Evolutionary conservation across 2,113 vertebrate genomes (phyloP).

Genomic region (Melanerpes aurifrons): DNA sequence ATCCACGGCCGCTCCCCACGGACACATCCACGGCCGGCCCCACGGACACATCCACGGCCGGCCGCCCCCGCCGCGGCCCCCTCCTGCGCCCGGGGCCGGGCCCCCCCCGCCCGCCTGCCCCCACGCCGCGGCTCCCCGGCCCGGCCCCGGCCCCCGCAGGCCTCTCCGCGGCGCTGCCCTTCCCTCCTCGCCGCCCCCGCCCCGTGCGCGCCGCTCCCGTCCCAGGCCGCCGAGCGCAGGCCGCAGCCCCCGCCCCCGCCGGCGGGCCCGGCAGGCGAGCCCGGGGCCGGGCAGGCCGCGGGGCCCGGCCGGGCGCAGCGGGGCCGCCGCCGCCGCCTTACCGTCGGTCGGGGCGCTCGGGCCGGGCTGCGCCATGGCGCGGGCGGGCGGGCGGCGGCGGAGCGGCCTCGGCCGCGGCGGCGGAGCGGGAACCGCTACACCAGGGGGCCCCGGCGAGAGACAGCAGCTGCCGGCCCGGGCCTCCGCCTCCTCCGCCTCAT

Average conservation of each 20-base stretch:
- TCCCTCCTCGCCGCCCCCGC: background rate
- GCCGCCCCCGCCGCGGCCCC: background rate
- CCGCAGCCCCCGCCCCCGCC: background rate
- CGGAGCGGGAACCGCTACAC: constrained; percentile 39
- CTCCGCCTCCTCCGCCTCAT: constrained; percentile 58
- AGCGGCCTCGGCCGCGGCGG: constrained; percentile 24
- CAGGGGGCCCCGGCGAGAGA: constrained; percentile 32
- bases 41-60: background rate
- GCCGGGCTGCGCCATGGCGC: constrained; percentile 33
- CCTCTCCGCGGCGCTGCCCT: background rate
- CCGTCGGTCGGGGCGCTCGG: constrained; percentile 14
- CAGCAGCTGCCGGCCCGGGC: constrained; percentile 29
- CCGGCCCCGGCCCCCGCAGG: background rate
- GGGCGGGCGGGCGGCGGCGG: background rate
- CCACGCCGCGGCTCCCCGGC: background rate
- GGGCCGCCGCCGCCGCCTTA: background rate
- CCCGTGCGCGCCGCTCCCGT: background rate
- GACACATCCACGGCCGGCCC: no score
- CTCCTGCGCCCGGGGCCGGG: background rate
- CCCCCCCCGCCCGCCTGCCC: background rate
- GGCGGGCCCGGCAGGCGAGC: background rate
- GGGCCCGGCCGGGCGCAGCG: background rate
- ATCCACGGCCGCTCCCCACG: no score
- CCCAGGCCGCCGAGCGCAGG: background rate
- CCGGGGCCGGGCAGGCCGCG: background rate